Evolutionary conservation across 2,888 invertebrate species (phyloP).

Genomic region (Melanchra persicariae): DNA sequence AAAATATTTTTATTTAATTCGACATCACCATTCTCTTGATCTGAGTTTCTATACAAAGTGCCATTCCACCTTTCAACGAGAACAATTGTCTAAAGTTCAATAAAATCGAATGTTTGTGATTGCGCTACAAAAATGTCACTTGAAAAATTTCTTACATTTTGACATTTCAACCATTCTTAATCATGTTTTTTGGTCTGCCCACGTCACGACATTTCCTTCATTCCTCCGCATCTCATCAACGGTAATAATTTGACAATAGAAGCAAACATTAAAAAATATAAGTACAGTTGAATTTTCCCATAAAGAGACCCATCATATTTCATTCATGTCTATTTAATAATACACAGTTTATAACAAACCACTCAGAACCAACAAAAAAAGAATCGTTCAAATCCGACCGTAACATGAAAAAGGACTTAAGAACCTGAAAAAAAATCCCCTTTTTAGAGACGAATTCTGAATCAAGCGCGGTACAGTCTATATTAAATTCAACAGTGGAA

Average conservation of each 20-base stretch:
- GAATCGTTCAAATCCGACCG: conserved; percentile 9
- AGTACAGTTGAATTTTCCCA: not conserved
- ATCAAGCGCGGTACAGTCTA: conserved; percentile 72
- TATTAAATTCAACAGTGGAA: conserved; percentile 79
- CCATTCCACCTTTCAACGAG: too few relatives aligned
- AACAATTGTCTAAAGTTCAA: too few relatives aligned
- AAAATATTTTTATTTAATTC: too few relatives aligned
- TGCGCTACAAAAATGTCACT: too few relatives aligned
- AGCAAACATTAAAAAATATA: too few relatives aligned
- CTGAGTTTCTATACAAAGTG: too few relatives aligned
- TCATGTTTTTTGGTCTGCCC: too few relatives aligned
- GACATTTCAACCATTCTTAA: too few relatives aligned
- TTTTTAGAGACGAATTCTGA: conserved; percentile 59
- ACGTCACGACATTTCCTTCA: too few relatives aligned
- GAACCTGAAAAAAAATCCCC: conserved; percentile 25
- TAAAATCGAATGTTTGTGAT: too few relatives aligned
- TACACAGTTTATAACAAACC: conserved; percentile 27
- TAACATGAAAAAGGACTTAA: conserved; percentile 54
- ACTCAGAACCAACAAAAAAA: conserved; percentile 12
- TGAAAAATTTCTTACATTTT: too few relatives aligned
- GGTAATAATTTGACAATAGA: not conserved
- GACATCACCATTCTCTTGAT: too few relatives aligned
- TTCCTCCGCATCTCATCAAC: not conserved
- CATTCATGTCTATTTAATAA: conserved; percentile 27
- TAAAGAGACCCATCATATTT: not conserved